Conservation (phyloP, 2,797 vertebrate genomes). For the Dendrocincla fuliginosa region DNA sequence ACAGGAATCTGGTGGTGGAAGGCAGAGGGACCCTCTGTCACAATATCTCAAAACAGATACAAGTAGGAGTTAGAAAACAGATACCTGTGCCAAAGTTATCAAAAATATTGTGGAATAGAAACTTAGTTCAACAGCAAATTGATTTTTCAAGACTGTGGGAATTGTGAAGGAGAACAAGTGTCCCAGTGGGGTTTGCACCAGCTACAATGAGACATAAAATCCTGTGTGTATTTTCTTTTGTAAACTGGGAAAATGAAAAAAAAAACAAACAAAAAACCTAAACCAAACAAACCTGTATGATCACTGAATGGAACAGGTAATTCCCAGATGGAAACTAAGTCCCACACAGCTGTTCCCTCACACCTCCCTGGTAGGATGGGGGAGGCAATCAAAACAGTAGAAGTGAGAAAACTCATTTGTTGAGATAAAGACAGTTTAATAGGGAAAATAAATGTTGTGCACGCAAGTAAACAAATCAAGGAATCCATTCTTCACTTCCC, state of each 20-base stretch:
- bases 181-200: neutral
- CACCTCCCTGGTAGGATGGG: neutral
- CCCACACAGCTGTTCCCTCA: neutral
- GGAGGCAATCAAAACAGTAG: neutral
- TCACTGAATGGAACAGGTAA: neutral
- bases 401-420: neutral
- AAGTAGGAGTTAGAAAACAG: neutral
- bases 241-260: neutral
- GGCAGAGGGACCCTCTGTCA: neutral
- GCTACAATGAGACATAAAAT: neutral
- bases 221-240: neutral
- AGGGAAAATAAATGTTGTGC: neutral
- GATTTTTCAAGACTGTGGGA: neutral
- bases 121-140: neutral
- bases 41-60: neutral
- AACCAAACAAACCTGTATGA: rapidly evolving
- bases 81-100: neutral
- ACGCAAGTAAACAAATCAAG: neutral
- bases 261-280: too few species aligned
- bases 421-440: neutral
- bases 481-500: neutral
- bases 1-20: neutral
- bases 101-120: neutral
- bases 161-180: neutral
- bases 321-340: neutral